These are phyloP conservation scores for Notodonta dromedarius DNA, from an alignment of 2,888 invertebrate species.

Conservation along the genomic window DNA sequence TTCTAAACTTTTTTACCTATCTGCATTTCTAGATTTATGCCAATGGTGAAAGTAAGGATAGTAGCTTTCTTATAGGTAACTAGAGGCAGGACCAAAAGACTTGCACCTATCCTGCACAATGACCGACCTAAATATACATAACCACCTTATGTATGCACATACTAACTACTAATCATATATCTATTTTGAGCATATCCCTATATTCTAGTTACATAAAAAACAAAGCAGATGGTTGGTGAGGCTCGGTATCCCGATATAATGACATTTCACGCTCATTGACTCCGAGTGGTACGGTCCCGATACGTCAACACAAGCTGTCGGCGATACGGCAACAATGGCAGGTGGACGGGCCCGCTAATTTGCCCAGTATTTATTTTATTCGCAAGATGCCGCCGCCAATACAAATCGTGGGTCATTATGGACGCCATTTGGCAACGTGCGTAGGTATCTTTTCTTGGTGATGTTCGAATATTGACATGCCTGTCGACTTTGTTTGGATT, in stretches of 20 bases:
- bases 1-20: too few species aligned
- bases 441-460: conserved; percentile 39
- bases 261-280: conserved; percentile 67
- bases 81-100: too few species aligned
- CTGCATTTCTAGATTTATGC: too few species aligned
- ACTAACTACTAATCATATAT: too few species aligned
- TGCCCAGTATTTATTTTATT: conserved; percentile 74
- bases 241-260: conserved; percentile 49
- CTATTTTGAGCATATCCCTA: too few species aligned
- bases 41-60: too few species aligned
- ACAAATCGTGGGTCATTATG: conserved; percentile 71
- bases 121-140: too few species aligned
- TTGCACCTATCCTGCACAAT: too few species aligned
- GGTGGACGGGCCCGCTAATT: conserved; percentile 74
- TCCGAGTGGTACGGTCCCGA: conserved; percentile 25
- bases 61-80: too few species aligned
- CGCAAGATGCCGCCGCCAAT: conserved; percentile 69
- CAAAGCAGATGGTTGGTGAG: conserved; percentile 31
- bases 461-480: neutral
- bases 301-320: conserved; percentile 63
- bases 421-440: conserved; percentile 65
- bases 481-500: too few species aligned
- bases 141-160: too few species aligned
- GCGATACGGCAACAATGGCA: conserved; percentile 60
- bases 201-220: conserved; percentile 17